These are phyloP conservation scores for Desmodus rotundus DNA, from an alignment of 2,113 vertebrate species.

Conservation along the genomic window DNA sequence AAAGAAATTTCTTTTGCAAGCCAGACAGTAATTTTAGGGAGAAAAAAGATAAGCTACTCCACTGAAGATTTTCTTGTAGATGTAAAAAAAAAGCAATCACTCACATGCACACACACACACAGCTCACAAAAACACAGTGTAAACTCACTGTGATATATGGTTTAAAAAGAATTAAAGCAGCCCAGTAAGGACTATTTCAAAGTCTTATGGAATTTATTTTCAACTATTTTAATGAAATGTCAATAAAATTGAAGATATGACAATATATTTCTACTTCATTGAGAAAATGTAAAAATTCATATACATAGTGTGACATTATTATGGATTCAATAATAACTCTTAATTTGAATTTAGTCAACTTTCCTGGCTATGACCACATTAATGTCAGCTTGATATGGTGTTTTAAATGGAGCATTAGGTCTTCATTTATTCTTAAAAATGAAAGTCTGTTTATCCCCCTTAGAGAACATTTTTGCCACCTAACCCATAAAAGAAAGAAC, in stretches of 20 bases:
- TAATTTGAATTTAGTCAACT: neutral
- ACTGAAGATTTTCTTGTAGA: neutral
- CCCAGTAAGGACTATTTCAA: neutral
- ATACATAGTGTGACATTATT: neutral
- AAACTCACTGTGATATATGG: neutral
- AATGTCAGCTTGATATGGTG: neutral
- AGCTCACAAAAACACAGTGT: neutral
- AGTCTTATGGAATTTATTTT: neutral
- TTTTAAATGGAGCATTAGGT: neutral
- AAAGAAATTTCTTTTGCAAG: neutral
- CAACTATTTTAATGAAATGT: neutral
- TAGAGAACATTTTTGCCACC: neutral
- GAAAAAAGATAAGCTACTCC: neutral
- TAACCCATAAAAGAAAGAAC: neutral
- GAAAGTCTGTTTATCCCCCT: neutral
- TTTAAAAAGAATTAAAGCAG: neutral
- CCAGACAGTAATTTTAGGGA: neutral
- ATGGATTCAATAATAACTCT: neutral
- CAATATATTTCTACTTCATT: neutral
- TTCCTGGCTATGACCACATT: neutral
- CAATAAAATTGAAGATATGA: neutral
- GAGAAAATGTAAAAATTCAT: neutral
- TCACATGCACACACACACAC: neutral
- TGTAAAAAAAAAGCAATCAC: neutral
- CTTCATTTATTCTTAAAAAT: neutral